phyloP scores from a whole-genome alignment of 2,797 vertebrate genomes.

The Lateolabrax maculatus region DNA sequence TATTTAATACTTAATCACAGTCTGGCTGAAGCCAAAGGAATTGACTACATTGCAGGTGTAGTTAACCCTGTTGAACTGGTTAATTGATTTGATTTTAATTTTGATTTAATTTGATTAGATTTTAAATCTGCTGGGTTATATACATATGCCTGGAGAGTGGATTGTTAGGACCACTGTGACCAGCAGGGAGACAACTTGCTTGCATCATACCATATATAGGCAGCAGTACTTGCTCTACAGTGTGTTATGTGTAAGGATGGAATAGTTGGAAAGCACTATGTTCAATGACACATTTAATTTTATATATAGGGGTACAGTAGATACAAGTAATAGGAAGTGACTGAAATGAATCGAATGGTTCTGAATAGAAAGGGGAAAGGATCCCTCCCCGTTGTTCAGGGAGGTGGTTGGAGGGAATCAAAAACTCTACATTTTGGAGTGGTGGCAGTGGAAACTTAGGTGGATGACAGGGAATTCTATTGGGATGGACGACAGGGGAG shows the following conservation, averaged over 20 bases:
- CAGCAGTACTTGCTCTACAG: neutral
- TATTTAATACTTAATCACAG: conserved; percentile 12
- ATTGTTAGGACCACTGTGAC: neutral
- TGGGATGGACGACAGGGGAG: neutral
- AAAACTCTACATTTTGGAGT: neutral
- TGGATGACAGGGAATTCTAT: neutral
- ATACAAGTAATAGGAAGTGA: neutral
- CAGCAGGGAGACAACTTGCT: neutral
- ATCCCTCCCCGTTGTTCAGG: neutral
- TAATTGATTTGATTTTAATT: neutral
- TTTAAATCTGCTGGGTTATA: neutral
- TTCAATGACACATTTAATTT: conserved; percentile 2
- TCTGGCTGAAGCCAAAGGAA: neutral
- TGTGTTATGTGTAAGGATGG: neutral
- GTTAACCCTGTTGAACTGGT: neutral
- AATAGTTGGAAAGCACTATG: neutral
- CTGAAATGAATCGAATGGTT: neutral
- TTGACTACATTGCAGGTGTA: neutral
- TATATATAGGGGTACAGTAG: neutral
- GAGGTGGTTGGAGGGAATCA: neutral
- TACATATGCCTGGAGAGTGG: neutral
- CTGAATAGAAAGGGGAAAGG: neutral
- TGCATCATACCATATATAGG: neutral
- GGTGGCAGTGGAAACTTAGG: neutral
- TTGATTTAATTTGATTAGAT: conserved; percentile 15